phyloP scores from a whole-genome alignment of 1,140 invertebrate species.

The Cyclargus thomasi region DNA sequence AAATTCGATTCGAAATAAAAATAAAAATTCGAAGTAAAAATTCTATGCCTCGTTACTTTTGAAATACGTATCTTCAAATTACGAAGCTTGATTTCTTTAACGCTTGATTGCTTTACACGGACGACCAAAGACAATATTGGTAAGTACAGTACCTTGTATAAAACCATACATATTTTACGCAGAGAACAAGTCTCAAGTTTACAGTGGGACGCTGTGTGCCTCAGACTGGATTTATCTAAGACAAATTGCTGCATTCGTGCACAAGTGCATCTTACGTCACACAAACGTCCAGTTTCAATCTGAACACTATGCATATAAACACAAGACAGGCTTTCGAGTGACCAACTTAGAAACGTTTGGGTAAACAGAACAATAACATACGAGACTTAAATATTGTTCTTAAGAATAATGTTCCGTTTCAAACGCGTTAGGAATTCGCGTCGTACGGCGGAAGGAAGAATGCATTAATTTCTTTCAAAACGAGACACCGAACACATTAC shows the following conservation, averaged over 20 bases:
- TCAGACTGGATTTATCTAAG: constrained; percentile 17
- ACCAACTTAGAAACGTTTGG: background rate
- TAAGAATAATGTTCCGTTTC: constrained; percentile 7
- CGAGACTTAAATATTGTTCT: constrained; percentile 9
- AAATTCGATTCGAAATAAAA: no score
- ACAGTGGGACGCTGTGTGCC: constrained; percentile 13
- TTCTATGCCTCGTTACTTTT: no score
- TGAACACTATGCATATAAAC: background rate
- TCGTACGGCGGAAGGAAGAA: background rate
- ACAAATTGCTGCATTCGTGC: constrained; percentile 18
- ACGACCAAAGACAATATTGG: background rate
- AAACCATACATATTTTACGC: constrained; percentile 17
- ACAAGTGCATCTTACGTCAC: constrained; percentile 14
- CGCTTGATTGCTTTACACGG: no score
- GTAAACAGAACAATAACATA: constrained; percentile 10
- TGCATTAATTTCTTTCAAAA: background rate
- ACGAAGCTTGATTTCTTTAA: no score
- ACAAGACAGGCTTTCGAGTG: background rate
- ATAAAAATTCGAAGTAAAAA: no score
- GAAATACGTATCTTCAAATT: no score
- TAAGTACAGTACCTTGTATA: background rate
- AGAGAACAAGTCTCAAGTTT: constrained; percentile 20
- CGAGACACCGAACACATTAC: background rate
- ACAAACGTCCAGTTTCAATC: background rate
- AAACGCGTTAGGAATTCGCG: background rate